These are phyloP conservation scores for Microtus ochrogaster DNA, from an alignment of 2,113 vertebrate genomes.

Conservation along the genomic window DNA sequence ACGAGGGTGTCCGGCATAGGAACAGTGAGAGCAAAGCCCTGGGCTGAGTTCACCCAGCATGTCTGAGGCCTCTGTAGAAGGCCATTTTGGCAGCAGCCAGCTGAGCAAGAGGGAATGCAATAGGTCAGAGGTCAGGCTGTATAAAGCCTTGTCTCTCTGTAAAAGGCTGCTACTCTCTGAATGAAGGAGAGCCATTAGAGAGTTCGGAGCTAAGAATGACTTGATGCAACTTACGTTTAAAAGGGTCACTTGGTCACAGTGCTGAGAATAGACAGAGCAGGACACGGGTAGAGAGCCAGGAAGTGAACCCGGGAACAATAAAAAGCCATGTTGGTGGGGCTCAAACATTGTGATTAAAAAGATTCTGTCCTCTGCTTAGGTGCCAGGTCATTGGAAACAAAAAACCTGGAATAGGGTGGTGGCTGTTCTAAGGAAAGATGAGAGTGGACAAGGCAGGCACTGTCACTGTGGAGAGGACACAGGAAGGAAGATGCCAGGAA, in stretches of 20 bases:
- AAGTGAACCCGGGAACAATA: background rate
- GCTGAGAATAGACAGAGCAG: constrained; percentile 7
- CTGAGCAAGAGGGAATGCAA: background rate
- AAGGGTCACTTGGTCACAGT: constrained; percentile 64
- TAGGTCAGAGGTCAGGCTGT: background rate
- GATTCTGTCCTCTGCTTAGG: background rate
- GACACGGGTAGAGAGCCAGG: background rate
- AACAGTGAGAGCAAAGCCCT: background rate
- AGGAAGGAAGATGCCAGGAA: background rate
- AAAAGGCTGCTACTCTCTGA: constrained; percentile 34
- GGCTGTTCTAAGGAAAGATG: rapidly evolving
- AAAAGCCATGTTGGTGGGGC: too few relatives aligned
- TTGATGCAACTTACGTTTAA: constrained; percentile 53
- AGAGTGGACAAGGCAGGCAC: background rate
- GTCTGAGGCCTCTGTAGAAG: background rate
- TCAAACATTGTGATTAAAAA: background rate
- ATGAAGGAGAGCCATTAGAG: constrained; percentile 61
- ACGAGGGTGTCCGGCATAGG: rapidly evolving
- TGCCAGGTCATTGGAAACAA: background rate
- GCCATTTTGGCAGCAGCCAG: background rate
- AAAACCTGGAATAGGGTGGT: background rate
- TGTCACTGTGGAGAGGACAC: background rate
- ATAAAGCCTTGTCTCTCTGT: constrained; percentile 27
- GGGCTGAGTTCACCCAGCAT: background rate
- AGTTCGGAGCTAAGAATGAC: constrained; percentile 47